These are phyloP conservation scores for Eubucco bourcierii DNA, from an alignment of 2,113 vertebrate genomes.

Conservation along the genomic window DNA sequence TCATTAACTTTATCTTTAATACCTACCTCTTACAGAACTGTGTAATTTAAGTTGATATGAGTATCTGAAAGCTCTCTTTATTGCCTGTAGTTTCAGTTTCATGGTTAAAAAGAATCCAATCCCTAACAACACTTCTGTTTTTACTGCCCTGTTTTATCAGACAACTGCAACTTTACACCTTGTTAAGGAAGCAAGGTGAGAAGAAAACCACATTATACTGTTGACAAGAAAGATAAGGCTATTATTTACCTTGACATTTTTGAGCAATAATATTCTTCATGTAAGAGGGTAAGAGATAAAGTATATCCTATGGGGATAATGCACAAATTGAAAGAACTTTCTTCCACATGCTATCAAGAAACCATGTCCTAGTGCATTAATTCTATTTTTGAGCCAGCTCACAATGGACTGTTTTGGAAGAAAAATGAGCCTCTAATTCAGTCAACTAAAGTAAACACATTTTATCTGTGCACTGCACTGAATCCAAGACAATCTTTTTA, in stretches of 20 bases:
- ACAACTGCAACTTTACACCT: constrained; percentile 54
- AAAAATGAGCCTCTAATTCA: not conserved
- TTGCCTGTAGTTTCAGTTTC: constrained; percentile 52
- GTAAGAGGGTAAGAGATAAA: constrained; percentile 51
- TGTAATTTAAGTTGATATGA: constrained; percentile 16
- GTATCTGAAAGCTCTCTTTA: constrained; percentile 48
- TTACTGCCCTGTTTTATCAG: constrained; percentile 61
- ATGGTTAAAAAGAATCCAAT: not conserved
- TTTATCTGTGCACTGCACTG: not conserved
- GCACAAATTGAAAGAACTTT: constrained; percentile 6
- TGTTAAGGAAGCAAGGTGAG: constrained; percentile 37
- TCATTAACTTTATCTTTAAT: constrained; percentile 32
- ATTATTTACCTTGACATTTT: constrained; percentile 53
- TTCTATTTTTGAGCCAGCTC: not conserved
- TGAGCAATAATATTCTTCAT: constrained; percentile 35
- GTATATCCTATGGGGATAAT: constrained; percentile 11
- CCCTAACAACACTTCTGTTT: constrained; percentile 29
- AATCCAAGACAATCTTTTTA: not conserved
- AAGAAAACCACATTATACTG: constrained; percentile 43
- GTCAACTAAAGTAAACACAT: not conserved
- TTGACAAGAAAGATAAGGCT: constrained; percentile 55
- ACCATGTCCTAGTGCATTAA: not conserved
- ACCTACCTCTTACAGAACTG: not conserved
- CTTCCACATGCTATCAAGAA: not conserved
- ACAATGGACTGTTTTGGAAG: not conserved